These are phyloP conservation scores for Isichthys henryi DNA, from an alignment of 2,113 vertebrate species.

Conservation along the genomic window DNA sequence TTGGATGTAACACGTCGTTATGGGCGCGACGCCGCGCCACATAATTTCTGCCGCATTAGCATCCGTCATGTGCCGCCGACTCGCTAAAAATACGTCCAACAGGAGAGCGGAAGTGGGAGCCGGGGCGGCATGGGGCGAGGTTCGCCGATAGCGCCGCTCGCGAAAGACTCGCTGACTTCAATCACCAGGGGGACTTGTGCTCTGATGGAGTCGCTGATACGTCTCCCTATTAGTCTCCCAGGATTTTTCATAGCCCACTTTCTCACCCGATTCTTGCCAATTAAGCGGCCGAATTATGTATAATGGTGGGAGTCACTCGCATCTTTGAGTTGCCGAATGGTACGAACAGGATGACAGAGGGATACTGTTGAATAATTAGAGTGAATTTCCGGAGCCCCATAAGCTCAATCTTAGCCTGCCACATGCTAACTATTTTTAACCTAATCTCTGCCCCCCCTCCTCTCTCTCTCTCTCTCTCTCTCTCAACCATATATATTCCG, in stretches of 20 bases:
- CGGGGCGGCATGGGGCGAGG: constrained; percentile 64
- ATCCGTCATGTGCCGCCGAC: constrained; percentile 64
- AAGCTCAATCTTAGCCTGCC: constrained; percentile 72
- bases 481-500: constrained; percentile 5
- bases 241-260: constrained; percentile 76
- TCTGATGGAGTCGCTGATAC: constrained; percentile 87
- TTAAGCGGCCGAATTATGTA: constrained; percentile 96
- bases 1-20: constrained; percentile 65
- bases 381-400: constrained; percentile 74
- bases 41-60: constrained; percentile 72
- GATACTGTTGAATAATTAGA: constrained; percentile 88
- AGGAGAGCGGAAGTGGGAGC: constrained; percentile 58
- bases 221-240: constrained; percentile 80
- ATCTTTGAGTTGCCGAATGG: constrained; percentile 68
- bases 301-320: constrained; percentile 81
- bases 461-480: neutral
- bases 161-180: constrained; percentile 84
- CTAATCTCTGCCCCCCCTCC: constrained; percentile 45
- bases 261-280: constrained; percentile 77
- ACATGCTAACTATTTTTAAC: constrained; percentile 78
- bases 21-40: constrained; percentile 57
- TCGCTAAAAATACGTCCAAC: constrained; percentile 67
- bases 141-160: constrained; percentile 62
- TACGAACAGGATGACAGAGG: constrained; percentile 77
- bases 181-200: constrained; percentile 81